phyloP scores from a whole-genome alignment of 2,113 vertebrate species.

The Pedetes capensis region DNA sequence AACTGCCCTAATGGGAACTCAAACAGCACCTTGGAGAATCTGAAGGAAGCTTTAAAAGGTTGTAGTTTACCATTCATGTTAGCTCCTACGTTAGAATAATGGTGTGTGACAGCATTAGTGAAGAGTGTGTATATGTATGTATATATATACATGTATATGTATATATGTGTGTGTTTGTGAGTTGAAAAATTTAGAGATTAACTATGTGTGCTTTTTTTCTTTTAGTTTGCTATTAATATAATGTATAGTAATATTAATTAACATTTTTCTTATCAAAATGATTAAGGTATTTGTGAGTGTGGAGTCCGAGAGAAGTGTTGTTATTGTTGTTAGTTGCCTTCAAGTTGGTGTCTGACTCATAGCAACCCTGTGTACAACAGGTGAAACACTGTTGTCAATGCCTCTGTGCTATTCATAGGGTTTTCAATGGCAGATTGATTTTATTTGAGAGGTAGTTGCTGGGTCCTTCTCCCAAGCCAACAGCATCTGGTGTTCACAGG shows the following conservation, averaged over 20 bases:
- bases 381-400: no score
- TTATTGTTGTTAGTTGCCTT: no score
- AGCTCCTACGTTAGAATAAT: neutral
- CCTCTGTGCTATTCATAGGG: no score
- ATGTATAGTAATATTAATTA: neutral
- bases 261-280: neutral
- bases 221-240: neutral
- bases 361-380: no score
- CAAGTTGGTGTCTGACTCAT: no score
- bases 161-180: neutral
- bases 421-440: no score
- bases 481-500: no score
- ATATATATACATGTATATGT: neutral
- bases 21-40: neutral
- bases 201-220: neutral
- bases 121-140: neutral
- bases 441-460: no score
- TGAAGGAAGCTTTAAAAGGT: neutral
- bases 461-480: no score
- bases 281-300: no score
- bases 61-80: neutral
- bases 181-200: neutral
- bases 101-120: no score
- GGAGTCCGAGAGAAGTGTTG: no score
- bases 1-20: neutral